Evolutionary conservation across 1,140 invertebrate species (phyloP).

Genomic region (Acarapis woodi): DNA sequence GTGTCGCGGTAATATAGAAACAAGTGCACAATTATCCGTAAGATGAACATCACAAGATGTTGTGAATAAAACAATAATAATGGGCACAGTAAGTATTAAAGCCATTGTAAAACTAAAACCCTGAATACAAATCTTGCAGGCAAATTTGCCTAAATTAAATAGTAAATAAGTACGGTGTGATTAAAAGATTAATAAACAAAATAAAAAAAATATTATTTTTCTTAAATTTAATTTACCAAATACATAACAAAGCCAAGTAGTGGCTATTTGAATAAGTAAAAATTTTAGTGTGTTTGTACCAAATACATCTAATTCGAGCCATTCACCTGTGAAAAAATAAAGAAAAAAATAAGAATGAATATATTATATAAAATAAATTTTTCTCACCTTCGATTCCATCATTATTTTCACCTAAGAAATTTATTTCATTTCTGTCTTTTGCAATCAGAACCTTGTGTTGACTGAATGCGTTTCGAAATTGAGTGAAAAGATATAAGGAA

Average conservation of each 20-base stretch:
- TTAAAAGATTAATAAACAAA: too few relatives aligned
- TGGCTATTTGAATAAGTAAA: slow-evolving; percentile 43
- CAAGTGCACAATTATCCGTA: slow-evolving; percentile 56
- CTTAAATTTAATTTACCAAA: too few relatives aligned
- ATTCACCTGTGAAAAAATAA: too few relatives aligned
- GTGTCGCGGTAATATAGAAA: slow-evolving; percentile 50
- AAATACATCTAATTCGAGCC: slow-evolving; percentile 10
- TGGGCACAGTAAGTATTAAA: too few relatives aligned
- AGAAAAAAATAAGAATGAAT: too few relatives aligned
- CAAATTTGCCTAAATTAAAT: too few relatives aligned
- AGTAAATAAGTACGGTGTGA: too few relatives aligned
- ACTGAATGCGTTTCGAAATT: slow-evolving; percentile 11
- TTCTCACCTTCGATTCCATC: slow-evolving; percentile 20
- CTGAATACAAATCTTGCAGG: slow-evolving; percentile 85
- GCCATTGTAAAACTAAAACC: slow-evolving; percentile 81
- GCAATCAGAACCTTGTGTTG: slow-evolving; percentile 10
- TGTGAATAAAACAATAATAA: slow-evolving; percentile 20
- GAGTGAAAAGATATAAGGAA: slow-evolving; percentile 7
- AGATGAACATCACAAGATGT: slow-evolving; percentile 55
- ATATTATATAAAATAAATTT: slow-evolving; percentile 32
- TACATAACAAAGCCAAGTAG: slow-evolving; percentile 59
- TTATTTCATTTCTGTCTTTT: slow-evolving; percentile 3
- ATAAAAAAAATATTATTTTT: background rate
- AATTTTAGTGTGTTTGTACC: slow-evolving; percentile 30
- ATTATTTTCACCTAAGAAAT: background rate